These are phyloP conservation scores for Monochamus saltuarius DNA, from an alignment of 1,140 invertebrate species.

Conservation along the genomic window DNA sequence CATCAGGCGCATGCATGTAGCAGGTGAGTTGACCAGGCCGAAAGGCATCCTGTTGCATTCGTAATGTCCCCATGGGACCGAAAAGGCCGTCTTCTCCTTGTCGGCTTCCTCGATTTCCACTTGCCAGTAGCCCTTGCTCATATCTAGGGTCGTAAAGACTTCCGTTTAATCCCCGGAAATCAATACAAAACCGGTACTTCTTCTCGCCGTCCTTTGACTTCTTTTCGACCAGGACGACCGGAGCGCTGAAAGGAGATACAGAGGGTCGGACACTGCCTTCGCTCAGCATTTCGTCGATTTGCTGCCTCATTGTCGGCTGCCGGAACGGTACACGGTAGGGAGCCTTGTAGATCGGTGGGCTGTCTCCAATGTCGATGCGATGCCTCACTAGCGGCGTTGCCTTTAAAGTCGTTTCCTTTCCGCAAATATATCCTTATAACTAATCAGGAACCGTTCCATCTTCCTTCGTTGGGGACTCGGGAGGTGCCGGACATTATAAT, in stretches of 20 bases:
- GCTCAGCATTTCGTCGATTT: slow-evolving; percentile 36
- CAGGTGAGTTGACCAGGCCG: slow-evolving; percentile 43
- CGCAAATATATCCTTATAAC: slow-evolving; percentile 9
- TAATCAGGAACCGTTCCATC: not conserved
- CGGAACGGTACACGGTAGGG: too few species aligned
- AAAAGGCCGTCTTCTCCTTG: slow-evolving; percentile 52
- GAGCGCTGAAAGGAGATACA: slow-evolving; percentile 46
- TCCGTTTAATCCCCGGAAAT: slow-evolving; percentile 43
- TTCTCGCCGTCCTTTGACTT: slow-evolving; percentile 5
- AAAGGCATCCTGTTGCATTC: slow-evolving; percentile 47
- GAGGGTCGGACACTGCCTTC: slow-evolving; percentile 40
- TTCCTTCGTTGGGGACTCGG: not conserved
- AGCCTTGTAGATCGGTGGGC: not conserved
- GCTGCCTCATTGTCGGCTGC: not conserved
- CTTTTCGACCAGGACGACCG: slow-evolving; percentile 53
- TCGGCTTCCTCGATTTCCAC: slow-evolving; percentile 45
- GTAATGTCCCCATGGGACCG: slow-evolving; percentile 37
- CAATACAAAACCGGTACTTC: slow-evolving; percentile 34
- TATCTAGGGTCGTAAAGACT: slow-evolving; percentile 51
- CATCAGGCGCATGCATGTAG: too few species aligned
- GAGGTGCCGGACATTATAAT: too few species aligned
- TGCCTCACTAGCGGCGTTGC: slow-evolving; percentile 18
- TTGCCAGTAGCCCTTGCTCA: slow-evolving; percentile 53
- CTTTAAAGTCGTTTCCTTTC: not conserved
- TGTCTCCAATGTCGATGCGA: slow-evolving; percentile 18